These are phyloP conservation scores for Tokudaia tokunoshimensis DNA, from an alignment of 2,797 vertebrate genomes.

Conservation along the genomic window DNA sequence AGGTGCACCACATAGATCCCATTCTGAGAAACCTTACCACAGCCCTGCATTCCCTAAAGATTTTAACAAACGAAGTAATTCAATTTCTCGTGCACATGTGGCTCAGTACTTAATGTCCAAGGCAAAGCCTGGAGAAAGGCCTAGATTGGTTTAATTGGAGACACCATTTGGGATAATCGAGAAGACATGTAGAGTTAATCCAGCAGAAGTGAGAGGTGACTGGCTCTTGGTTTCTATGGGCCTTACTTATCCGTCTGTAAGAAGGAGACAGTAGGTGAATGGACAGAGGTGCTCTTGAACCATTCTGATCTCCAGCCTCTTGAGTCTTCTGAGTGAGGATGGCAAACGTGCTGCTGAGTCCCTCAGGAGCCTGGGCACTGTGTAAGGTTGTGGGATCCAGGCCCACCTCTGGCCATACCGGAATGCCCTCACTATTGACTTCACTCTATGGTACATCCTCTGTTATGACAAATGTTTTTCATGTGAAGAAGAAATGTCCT, in stretches of 20 bases:
- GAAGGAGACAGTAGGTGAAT: background rate
- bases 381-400: background rate
- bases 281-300: background rate
- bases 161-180: background rate
- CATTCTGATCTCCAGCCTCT: background rate
- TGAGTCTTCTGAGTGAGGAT: background rate
- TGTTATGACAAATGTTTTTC: conserved; percentile 64
- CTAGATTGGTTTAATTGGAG: background rate
- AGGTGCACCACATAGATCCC: background rate
- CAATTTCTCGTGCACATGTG: background rate
- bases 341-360: background rate
- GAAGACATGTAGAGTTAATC: background rate
- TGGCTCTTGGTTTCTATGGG: background rate
- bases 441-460: conserved; percentile 53
- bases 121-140: conserved; percentile 47
- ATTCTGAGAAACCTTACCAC: background rate
- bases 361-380: conserved; percentile 36
- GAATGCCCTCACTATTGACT: conserved; percentile 58
- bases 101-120: conserved; percentile 17
- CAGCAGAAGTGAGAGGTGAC: background rate
- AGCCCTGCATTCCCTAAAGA: background rate
- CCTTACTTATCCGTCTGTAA: background rate
- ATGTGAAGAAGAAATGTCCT: background rate
- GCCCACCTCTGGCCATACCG: conserved; percentile 30
- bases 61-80: background rate